Percentiles rank a stretch among this genome's conserved stretches.
Conservation (phyloP, 2,113 vertebrate genomes). For the Pomatostomus ruficeps region DNA sequence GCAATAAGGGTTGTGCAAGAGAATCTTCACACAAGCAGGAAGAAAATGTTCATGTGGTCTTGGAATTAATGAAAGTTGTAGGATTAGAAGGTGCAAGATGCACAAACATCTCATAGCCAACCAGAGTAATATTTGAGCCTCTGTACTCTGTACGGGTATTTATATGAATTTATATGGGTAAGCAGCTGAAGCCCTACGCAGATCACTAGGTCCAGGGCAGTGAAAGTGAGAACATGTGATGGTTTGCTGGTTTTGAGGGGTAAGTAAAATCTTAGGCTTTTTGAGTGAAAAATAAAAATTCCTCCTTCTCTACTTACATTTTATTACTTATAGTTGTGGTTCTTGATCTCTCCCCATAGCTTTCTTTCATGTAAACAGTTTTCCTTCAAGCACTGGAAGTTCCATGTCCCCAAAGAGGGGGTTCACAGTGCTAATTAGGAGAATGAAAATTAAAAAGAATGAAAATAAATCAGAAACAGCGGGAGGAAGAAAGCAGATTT, state of each 20-base stretch:
- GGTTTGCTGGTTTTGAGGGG: not conserved
- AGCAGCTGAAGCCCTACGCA: not conserved
- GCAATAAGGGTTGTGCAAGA: not conserved
- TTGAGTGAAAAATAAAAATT: not conserved
- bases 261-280: not conserved
- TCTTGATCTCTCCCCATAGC: not conserved
- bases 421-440: not conserved
- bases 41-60: not conserved
- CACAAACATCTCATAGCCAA: not conserved
- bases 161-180: not conserved
- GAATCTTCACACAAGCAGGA: not conserved
- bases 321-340: not conserved
- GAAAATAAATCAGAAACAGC: not conserved
- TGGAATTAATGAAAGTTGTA: not conserved
- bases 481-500: not conserved
- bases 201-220: not conserved
- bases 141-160: not conserved
- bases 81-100: not conserved
- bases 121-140: not conserved
- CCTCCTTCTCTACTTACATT: not conserved
- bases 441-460: not conserved
- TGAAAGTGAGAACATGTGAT: not conserved
- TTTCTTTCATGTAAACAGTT: not conserved
- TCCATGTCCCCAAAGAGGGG: not conserved
- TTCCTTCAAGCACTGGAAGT: not conserved